Evolutionary conservation across 1,140 invertebrate genomes (phyloP), one percentile per base, ranked within the genome.

Genomic region (fruit fly (Drosophila melanogaster)): DNA sequence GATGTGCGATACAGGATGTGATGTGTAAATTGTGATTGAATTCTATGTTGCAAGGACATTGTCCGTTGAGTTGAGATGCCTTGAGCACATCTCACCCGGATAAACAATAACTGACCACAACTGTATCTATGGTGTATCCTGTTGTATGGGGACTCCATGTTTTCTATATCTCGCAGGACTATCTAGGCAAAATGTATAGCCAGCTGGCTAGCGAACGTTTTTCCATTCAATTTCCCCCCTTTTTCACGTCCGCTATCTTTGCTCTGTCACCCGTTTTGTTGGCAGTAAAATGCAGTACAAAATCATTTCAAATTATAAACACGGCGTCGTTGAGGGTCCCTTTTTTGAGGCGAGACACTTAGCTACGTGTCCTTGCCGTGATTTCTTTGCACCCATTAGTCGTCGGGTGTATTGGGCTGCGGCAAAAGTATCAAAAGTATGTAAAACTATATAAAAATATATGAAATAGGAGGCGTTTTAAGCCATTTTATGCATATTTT

Each of bases 301-400:
- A 84, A 83, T 79, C 81, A 84, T 85, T 84, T 84, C 71, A 77
- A 84, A 84, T 84, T 84, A 84, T 84, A 84, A 84, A 80, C 81
- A 84, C 81, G 76, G 46, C 44, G 64, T 30, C 60, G 49, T 54
- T 41, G 60, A 66, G 65, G 57, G 80, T 22, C 60, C 57, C 59
- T 62, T 83, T 22, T 83, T 79, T 67, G 41, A 70, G 35, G 40
- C 66, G 44, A 64, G 50, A 57, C 64, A 70, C 64, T 56, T 56
- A 61, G 51, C 24, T 38, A 56, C 40, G 65, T 71, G 67, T 70
- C 67, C 67, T 70, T 4, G 67, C 15, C 19, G 51, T 71, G 67
- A 71, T 71, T 70, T 56, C 15, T 2, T 17, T 40, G 7, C 11
- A 49, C 15, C 67, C 19, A 26, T 26, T 57, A 3, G 6, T n/a